A percentile compares a stretch with the other conserved stretches of the same genome.
Conservation (phyloP, 2,888 invertebrate genomes). For the Melanophora roralis region DNA sequence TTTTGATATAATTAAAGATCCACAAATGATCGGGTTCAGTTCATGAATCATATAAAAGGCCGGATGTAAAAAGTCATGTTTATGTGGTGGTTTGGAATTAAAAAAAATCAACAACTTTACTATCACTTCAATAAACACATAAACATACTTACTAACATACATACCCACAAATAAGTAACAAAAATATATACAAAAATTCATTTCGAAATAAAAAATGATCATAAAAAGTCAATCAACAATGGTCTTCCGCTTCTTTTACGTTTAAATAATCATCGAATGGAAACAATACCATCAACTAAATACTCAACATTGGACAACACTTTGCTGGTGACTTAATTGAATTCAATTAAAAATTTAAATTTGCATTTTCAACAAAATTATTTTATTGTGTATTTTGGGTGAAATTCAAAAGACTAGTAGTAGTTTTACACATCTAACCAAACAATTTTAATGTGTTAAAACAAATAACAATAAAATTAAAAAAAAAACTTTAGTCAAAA, state of each 20-base stretch:
- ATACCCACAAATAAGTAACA: not conserved
- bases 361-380: conserved; percentile 61
- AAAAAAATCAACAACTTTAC: not conserved
- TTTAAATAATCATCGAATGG: conserved; percentile 74
- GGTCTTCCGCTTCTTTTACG: conserved; percentile 66
- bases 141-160: conserved; percentile 6
- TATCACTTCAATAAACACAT: conserved; percentile 18
- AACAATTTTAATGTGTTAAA: conserved; percentile 42
- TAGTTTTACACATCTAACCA: conserved; percentile 33
- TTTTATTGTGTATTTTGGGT: conserved; percentile 42
- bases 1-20: conserved; percentile 23
- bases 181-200: not conserved
- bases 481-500: conserved; percentile 42
- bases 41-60: conserved; percentile 50
- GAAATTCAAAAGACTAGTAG: conserved; percentile 38
- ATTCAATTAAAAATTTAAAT: conserved; percentile 59
- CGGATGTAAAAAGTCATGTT: conserved; percentile 64
- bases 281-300: conserved; percentile 71
- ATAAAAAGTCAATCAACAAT: conserved; percentile 66
- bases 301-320: not conserved
- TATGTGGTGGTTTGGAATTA: conserved; percentile 48
- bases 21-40: conserved; percentile 56
- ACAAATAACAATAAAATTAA: conserved; percentile 12
- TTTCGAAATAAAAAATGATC: conserved; percentile 40
- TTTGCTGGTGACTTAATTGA: conserved; percentile 58